A percentile compares a stretch with the other conserved stretches of the same genome.
These are phyloP conservation scores for Peromyscus melanophrys DNA, from an alignment of 2,797 vertebrate species.

Conservation along the genomic window DNA sequence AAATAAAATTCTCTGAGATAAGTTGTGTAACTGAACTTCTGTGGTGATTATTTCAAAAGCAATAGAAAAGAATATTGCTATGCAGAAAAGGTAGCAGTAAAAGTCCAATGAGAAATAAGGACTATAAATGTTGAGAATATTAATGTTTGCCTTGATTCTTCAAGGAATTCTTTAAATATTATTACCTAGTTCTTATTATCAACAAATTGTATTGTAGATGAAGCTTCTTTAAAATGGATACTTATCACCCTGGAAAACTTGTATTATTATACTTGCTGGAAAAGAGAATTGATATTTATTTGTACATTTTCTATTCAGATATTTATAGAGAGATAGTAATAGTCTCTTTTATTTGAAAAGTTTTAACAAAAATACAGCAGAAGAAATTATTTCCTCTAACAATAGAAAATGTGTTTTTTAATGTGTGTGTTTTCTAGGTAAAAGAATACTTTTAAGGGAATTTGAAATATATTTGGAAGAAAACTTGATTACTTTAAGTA, in stretches of 20 bases:
- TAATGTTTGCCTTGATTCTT: slow-evolving; percentile 82
- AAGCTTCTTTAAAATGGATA: slow-evolving; percentile 82
- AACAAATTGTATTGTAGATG: slow-evolving; percentile 82
- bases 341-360: slow-evolving; percentile 67
- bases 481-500: slow-evolving; percentile 51
- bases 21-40: slow-evolving; percentile 55
- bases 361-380: slow-evolving; percentile 64
- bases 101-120: slow-evolving; percentile 81
- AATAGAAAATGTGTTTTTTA: slow-evolving; percentile 65
- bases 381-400: slow-evolving; percentile 62
- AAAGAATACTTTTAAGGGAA: slow-evolving; percentile 24
- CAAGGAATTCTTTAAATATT: slow-evolving; percentile 64
- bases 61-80: slow-evolving; percentile 81
- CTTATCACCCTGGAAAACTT: slow-evolving; percentile 58
- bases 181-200: slow-evolving; percentile 78
- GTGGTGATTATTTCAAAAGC: slow-evolving; percentile 66
- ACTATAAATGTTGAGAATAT: slow-evolving; percentile 73
- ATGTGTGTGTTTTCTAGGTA: slow-evolving; percentile 35
- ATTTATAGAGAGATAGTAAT: slow-evolving; percentile 57
- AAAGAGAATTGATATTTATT: slow-evolving; percentile 68
- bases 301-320: slow-evolving; percentile 72
- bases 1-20: slow-evolving; percentile 56
- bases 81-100: slow-evolving; percentile 69
- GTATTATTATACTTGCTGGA: slow-evolving; percentile 75
- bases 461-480: slow-evolving; percentile 68